Percentiles rank a stretch among this genome's conserved stretches.
Evolutionary conservation across 2,113 vertebrate species (phyloP).

Genomic region (Brevimyrus niger): DNA sequence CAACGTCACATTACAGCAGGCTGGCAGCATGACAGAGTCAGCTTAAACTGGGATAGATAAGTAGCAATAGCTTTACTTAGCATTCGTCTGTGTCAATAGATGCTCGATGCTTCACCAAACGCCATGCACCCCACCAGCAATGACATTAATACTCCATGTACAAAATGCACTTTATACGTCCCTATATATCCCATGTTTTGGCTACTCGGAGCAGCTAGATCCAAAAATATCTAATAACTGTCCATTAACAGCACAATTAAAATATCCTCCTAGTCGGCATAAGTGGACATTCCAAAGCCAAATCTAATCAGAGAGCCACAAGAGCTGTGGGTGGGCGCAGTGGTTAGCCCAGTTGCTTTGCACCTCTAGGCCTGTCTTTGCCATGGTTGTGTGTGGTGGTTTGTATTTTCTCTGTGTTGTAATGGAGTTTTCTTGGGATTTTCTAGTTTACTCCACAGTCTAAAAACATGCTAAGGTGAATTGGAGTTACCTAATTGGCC

Average conservation of each 20-base stretch:
- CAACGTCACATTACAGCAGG: background rate
- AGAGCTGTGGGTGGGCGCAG: background rate
- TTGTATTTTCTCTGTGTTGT: background rate
- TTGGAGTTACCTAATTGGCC: no score
- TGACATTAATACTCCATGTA: background rate
- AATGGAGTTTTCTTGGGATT: background rate
- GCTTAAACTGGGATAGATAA: background rate
- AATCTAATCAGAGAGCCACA: background rate
- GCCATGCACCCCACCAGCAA: background rate
- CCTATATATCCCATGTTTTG: background rate
- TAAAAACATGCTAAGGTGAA: background rate
- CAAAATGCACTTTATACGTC: background rate
- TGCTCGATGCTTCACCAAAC: background rate
- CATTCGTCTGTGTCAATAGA: background rate
- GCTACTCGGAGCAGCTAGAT: background rate
- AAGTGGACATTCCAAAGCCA: background rate
- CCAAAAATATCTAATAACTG: background rate
- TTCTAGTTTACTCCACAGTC: background rate
- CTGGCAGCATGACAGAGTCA: background rate
- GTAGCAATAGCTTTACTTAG: background rate
- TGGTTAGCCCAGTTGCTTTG: background rate
- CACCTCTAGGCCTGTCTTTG: background rate
- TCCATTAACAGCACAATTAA: background rate
- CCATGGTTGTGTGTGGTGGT: background rate
- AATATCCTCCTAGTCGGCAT: background rate